Evolutionary conservation across 2,113 vertebrate genomes (phyloP).

Genomic region (Corythaeola cristata): DNA sequence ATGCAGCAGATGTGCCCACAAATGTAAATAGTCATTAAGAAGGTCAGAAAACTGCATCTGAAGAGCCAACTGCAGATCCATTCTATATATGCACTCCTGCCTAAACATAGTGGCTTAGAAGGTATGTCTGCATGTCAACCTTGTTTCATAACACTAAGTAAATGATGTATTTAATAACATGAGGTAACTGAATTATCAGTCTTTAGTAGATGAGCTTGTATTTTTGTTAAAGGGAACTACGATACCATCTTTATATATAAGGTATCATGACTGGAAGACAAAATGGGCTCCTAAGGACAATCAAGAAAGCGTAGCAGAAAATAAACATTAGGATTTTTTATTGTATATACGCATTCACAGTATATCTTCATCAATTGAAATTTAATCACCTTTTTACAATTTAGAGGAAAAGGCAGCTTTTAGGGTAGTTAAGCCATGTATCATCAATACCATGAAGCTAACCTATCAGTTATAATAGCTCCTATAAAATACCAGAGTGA

Average conservation of each 20-base stretch:
- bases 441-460: conserved; percentile 83
- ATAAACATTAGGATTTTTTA: conserved; percentile 56
- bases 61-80: background rate
- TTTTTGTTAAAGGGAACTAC: background rate
- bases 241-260: background rate
- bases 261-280: background rate
- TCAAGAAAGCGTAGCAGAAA: conserved; percentile 30
- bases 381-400: conserved; percentile 78
- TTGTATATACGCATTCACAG: conserved; percentile 54
- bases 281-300: conserved; percentile 27
- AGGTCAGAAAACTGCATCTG: background rate
- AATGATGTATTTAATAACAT: background rate
- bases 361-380: conserved; percentile 70
- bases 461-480: conserved; percentile 88
- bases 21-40: background rate
- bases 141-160: background rate
- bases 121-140: background rate
- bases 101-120: background rate
- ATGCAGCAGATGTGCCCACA: conserved; percentile 4
- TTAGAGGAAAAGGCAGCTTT: conserved; percentile 66
- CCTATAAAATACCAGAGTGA: conserved; percentile 85
- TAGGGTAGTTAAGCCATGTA: conserved; percentile 78
- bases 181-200: background rate
- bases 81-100: background rate
- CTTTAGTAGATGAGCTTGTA: background rate